phyloP scores from a whole-genome alignment of 2,113 vertebrate genomes.

The Craseonycteris thonglongyai region DNA sequence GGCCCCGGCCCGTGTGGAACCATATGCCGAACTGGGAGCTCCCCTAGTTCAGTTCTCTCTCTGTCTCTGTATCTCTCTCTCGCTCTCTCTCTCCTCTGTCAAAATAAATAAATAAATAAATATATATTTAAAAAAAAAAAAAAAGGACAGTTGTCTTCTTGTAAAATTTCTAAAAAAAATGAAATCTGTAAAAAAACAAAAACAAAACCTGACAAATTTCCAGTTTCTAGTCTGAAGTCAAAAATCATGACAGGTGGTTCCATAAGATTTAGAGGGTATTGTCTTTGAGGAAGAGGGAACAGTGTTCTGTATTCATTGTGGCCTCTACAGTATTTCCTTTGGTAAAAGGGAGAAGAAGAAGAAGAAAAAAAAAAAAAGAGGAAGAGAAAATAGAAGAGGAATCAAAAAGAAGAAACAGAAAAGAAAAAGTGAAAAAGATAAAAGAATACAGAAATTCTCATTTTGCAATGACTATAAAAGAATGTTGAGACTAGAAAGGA shows the following conservation, averaged over 20 bases:
- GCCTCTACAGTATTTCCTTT: neutral
- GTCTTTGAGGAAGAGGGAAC: neutral
- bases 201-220: neutral
- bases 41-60: too few relatives aligned
- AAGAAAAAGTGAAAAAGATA: neutral
- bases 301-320: neutral
- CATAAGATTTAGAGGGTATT: neutral
- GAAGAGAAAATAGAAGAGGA: too few relatives aligned
- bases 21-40: too few relatives aligned
- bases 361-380: neutral
- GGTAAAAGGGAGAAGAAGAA: neutral
- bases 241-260: neutral
- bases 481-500: neutral
- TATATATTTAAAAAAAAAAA: too few relatives aligned
- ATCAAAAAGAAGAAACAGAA: neutral
- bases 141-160: too few relatives aligned
- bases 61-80: too few relatives aligned
- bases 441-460: neutral
- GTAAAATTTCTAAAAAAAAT: too few relatives aligned
- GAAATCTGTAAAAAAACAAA: too few relatives aligned
- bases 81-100: too few relatives aligned
- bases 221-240: neutral
- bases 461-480: neutral
- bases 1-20: too few relatives aligned
- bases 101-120: too few relatives aligned